A percentile compares a stretch with the other conserved stretches of the same genome.
Conservation (phyloP, 1,140 invertebrate species). For the Drosophila setifemur region DNA sequence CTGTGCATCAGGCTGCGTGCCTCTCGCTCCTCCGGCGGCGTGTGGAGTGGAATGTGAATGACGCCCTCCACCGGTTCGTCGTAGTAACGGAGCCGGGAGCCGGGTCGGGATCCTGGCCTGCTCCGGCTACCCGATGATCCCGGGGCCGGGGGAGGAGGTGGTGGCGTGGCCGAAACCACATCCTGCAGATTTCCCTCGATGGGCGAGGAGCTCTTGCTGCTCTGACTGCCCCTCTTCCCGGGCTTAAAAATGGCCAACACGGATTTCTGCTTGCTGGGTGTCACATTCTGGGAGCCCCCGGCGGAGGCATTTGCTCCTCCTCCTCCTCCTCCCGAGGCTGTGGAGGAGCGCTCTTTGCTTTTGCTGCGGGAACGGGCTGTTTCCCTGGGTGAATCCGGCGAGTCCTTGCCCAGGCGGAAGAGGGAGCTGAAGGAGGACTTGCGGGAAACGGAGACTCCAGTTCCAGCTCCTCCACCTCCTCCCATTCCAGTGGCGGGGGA, state of each 20-base stretch:
- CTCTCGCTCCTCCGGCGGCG: conserved; percentile 86
- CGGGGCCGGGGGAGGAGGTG: conserved; percentile 51
- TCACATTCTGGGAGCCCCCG: conserved; percentile 82
- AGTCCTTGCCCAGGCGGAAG: conserved; percentile 84
- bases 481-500: conserved; percentile 75
- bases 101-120: conserved; percentile 61
- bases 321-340: conserved; percentile 31
- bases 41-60: conserved; percentile 86
- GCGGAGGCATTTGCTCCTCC: background rate
- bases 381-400: conserved; percentile 74
- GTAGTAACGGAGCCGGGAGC: conserved; percentile 83
- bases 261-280: conserved; percentile 85
- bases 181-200: conserved; percentile 51
- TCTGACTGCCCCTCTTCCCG: conserved; percentile 79
- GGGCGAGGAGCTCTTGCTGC: conserved; percentile 81
- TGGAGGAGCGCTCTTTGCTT: conserved; percentile 84
- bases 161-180: no score
- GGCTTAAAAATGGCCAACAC: conserved; percentile 86
- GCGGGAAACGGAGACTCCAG: conserved; percentile 86
- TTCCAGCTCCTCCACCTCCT: background rate
- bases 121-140: conserved; percentile 31
- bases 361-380: conserved; percentile 85
- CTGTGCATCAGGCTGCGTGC: conserved; percentile 63
- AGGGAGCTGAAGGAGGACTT: conserved; percentile 91
- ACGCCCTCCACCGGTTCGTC: conserved; percentile 85